Base-by-base conservation (phyloP, 2,888 invertebrate genomes). In the Sclerodermus sp. region DNA sequence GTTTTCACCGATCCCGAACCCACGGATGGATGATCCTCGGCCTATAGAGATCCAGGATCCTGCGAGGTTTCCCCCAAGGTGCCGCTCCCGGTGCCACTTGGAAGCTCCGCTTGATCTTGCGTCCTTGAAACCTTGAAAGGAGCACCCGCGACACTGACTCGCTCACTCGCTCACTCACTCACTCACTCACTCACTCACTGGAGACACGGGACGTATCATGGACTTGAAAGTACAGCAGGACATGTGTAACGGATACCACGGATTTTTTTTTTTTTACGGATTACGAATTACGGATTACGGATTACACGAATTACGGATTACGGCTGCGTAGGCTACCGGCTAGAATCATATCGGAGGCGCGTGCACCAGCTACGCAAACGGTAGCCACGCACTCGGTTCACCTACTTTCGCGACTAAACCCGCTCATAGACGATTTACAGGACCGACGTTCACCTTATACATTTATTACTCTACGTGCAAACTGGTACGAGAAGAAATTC, bases 241-340 rank as follows among this genome's bases (percentile, higher is more conserved):
- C 23, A 23, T 8, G 23, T 23, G 23, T 23, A 23, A 23, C 23
- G 23, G 23, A 23, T 23, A 23, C 23, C 8, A 23, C 23, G 8
- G 3, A 23, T 3, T 23, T n/a, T n/a, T n/a, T n/a, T n/a, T n/a
- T n/a, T n/a, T 5, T 8, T 8, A 8, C 23, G 3, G 23, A 23
- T 23, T 23, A 39, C 43, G 36, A 17, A 45, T 53, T 49, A 55
- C 55, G 54, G 49, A 55, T 48, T 16, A 49, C 16, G 15, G 31
- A 39, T 39, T 32, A 45, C 50, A 49, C 51, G 55, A 54, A 54
- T 53, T 48, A 56, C 50, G 45, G 51, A 59, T 59, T 58, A 57
- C 49, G 38, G 51, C 57, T 50, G 54, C 53, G 49, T 49, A 60
- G 47, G 23, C 23, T 5, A 34, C 6, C 34, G 6, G 12, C 3